Conservation (phyloP, 1,140 invertebrate genomes). For the Archegozetes longisetosus region DNA sequence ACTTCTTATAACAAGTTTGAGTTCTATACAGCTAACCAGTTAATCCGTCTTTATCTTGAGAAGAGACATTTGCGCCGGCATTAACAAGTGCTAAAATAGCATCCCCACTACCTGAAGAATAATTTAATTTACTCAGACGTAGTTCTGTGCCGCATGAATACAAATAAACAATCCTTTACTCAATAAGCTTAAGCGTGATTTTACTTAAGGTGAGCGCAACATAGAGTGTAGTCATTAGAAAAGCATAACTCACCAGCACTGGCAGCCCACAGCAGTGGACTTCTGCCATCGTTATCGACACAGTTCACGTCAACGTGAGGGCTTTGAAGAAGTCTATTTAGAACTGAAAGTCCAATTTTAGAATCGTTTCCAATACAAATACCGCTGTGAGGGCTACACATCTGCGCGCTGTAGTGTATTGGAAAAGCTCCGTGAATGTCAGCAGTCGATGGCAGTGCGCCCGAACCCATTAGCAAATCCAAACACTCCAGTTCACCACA, state of each 20-base stretch:
- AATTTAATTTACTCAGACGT: conserved; percentile 17
- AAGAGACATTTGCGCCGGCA: conserved; percentile 58
- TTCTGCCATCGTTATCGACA: conserved; percentile 72
- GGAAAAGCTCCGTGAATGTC: conserved; percentile 89
- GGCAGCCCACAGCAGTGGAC: conserved; percentile 88
- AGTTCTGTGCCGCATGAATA: background rate
- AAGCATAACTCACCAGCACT: conserved; percentile 52
- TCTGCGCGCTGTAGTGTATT: conserved; percentile 91
- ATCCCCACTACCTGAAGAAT: conserved; percentile 51
- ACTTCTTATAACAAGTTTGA: background rate
- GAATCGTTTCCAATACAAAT: conserved; percentile 34
- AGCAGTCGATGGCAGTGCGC: conserved; percentile 61
- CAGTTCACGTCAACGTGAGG: conserved; percentile 58
- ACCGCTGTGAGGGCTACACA: conserved; percentile 49
- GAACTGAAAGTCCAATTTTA: conserved; percentile 18
- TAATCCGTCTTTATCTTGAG: conserved; percentile 50
- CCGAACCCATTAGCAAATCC: conserved; percentile 60
- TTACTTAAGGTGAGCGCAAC: background rate
- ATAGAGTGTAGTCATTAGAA: background rate
- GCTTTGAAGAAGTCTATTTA: conserved; percentile 18
- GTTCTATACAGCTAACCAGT: background rate
- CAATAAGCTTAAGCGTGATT: no score
- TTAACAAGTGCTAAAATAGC: conserved; percentile 71
- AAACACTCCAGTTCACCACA: conserved; percentile 76
- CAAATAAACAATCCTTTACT: no score